These are phyloP conservation scores for Trissolcus japonicus DNA, from an alignment of 2,888 invertebrate genomes.

Conservation along the genomic window DNA sequence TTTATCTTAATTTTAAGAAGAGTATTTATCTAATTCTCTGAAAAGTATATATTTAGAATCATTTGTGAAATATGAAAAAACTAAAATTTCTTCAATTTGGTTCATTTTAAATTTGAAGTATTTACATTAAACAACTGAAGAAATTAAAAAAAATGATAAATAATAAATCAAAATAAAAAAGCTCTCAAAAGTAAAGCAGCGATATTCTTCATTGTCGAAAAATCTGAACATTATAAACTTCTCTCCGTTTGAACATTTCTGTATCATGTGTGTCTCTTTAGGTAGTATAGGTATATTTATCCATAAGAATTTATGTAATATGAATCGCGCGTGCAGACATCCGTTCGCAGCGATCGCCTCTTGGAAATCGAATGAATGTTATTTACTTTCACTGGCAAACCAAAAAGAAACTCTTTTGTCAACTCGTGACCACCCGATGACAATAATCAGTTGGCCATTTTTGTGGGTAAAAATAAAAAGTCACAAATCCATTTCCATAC, in stretches of 20 bases:
- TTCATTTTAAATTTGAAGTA: no score
- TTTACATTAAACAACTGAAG: no score
- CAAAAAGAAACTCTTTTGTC: conserved; percentile 16
- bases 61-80: no score
- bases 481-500: conserved; percentile 6
- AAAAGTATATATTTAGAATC: no score
- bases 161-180: no score
- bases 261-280: background rate
- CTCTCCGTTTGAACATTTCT: background rate
- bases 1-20: no score
- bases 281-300: conserved; percentile 4
- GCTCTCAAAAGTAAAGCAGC: no score
- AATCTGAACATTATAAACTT: background rate
- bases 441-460: no score
- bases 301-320: conserved; percentile 28
- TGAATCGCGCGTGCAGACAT: conserved; percentile 24
- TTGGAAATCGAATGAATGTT: conserved; percentile 18
- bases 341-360: conserved; percentile 14
- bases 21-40: no score
- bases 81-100: no score
- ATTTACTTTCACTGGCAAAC: conserved; percentile 27
- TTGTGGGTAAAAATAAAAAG: conserved; percentile 1
- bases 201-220: no score
- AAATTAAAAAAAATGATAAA: no score
- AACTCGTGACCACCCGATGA: background rate